Evolutionary conservation across 2,113 vertebrate species (phyloP).

Genomic region (Apaloderma vittatum): DNA sequence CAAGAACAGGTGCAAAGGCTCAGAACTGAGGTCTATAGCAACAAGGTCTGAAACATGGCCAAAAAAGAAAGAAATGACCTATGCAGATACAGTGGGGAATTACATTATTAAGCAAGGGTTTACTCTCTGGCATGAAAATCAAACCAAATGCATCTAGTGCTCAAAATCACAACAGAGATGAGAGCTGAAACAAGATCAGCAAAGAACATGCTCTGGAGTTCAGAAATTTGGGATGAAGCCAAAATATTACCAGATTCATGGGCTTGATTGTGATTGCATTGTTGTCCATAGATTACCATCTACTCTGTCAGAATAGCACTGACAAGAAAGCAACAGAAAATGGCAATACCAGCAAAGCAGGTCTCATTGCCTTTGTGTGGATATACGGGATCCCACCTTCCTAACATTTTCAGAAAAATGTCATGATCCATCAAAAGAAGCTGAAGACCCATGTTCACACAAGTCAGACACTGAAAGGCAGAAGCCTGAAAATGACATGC

Average conservation of each 20-base stretch:
- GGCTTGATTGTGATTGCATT: conserved; percentile 53
- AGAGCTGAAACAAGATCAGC: not conserved
- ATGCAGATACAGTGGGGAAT: conserved; percentile 51
- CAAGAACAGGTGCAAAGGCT: not conserved
- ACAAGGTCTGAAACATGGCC: conserved; percentile 28
- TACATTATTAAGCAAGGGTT: conserved; percentile 69
- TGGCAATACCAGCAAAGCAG: not conserved
- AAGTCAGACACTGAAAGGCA: not conserved
- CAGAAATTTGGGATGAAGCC: conserved; percentile 15
- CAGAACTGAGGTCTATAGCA: conserved; percentile 27
- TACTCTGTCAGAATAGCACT: conserved; percentile 44
- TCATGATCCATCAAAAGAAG: not conserved
- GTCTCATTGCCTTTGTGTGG: not conserved
- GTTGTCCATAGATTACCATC: conserved; percentile 49
- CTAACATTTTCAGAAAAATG: not conserved
- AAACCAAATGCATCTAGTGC: not conserved
- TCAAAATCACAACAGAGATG: not conserved
- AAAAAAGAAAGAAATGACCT: conserved; percentile 56
- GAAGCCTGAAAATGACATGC: not conserved
- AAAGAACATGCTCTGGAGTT: not conserved
- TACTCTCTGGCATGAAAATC: conserved; percentile 58
- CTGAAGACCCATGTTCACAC: not conserved
- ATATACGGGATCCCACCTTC: not conserved
- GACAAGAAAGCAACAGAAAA: not conserved
- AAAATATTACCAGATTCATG: conserved; percentile 38